A percentile compares a stretch with the other conserved stretches of the same genome.
phyloP scores from a whole-genome alignment of 1,140 invertebrate species.

The Penaeus indicus region DNA sequence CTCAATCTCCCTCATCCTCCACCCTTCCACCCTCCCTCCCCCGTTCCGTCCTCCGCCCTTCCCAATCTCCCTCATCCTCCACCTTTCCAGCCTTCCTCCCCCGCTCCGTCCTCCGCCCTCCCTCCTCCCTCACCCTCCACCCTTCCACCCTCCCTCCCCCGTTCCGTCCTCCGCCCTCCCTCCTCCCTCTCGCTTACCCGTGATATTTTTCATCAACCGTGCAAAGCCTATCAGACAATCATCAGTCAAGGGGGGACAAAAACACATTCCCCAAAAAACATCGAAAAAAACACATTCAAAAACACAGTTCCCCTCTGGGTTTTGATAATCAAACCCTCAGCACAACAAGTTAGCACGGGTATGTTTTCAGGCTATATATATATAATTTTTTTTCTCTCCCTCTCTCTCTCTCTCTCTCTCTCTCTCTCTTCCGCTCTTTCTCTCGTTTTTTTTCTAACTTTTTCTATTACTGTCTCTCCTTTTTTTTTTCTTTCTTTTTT shows the following conservation, averaged over 20 bases:
- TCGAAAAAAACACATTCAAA: conserved; percentile 54
- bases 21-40: background rate
- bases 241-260: conserved; percentile 60
- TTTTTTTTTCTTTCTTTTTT: too few species aligned
- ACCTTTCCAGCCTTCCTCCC: background rate
- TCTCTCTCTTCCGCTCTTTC: background rate
- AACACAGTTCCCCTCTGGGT: conserved; percentile 28
- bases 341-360: conserved; percentile 54
- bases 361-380: conserved; percentile 45
- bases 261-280: conserved; percentile 49
- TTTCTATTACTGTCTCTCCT: too few species aligned
- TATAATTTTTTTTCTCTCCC: conserved; percentile 15
- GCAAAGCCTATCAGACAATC: conserved; percentile 61
- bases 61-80: background rate
- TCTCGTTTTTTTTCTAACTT: too few species aligned
- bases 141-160: background rate
- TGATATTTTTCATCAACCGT: conserved; percentile 59
- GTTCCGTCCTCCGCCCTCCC: background rate
- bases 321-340: conserved; percentile 58
- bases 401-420: background rate
- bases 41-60: background rate
- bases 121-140: too few species aligned
- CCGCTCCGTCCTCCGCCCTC: background rate
- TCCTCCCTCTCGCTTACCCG: conserved; percentile 31
- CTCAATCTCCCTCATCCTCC: background rate